Conservation (phyloP, 92 coral and sea anemone species). For the Porites divaricata region DNA sequence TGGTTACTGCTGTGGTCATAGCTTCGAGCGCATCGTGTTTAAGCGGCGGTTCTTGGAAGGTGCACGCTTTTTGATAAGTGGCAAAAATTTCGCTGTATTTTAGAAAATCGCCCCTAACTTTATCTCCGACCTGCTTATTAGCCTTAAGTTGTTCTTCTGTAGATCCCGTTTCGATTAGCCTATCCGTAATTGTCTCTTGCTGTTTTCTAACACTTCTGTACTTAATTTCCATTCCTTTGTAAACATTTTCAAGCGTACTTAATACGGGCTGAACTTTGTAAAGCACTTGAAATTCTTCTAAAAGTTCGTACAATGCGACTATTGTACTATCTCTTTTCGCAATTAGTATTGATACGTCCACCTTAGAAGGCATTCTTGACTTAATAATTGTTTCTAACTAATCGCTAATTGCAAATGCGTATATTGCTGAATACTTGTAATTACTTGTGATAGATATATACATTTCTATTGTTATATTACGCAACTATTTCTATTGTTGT, state of each 20-base stretch:
- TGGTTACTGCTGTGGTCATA: constrained; percentile 43
- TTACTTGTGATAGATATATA: too few species aligned
- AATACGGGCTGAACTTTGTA: constrained; percentile 45
- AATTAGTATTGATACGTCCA: too few species aligned
- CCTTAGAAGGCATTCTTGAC: too few species aligned
- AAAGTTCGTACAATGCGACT: too few species aligned
- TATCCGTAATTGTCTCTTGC: constrained; percentile 50
- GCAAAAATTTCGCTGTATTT: constrained; percentile 14
- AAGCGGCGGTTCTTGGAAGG: not conserved
- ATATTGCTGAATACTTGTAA: too few species aligned
- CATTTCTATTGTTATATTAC: too few species aligned
- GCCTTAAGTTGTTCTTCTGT: constrained; percentile 42
- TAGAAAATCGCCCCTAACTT: constrained; percentile 49
- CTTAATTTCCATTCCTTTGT: constrained; percentile 55
- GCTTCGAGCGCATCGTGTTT: constrained; percentile 17
- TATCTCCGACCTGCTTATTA: constrained; percentile 40
- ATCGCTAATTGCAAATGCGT: too few species aligned
- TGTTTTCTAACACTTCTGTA: constrained; percentile 58
- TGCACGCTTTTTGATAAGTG: constrained; percentile 15
- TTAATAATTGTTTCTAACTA: too few species aligned
- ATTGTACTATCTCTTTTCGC: too few species aligned
- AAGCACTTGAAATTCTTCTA: constrained; percentile 67
- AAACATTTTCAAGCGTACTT: constrained; percentile 41
- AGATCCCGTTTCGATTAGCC: constrained; percentile 30
- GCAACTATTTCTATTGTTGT: constrained; percentile 29